Evolutionary conservation across 2,888 invertebrate genomes (phyloP).

Genomic region (Sclerodermus sp.): DNA sequence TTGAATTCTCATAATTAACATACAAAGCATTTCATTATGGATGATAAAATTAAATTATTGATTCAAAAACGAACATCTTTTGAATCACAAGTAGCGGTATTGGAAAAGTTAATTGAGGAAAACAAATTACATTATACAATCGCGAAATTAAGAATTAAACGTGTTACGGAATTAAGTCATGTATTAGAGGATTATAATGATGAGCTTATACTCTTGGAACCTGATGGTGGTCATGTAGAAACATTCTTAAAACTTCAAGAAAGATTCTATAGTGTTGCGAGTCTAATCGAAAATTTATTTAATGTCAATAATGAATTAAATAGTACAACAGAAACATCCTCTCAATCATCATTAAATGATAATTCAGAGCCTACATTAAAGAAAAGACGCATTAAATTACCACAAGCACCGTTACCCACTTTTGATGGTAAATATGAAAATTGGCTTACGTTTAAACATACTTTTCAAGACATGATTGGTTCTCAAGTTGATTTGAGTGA

Average conservation of each 20-base stretch:
- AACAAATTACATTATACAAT: not conserved
- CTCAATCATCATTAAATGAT: too few relatives aligned
- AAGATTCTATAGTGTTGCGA: not conserved
- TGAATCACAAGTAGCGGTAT: not conserved
- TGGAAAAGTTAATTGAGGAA: not conserved
- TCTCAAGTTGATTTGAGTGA: constrained; percentile 12
- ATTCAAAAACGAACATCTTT: constrained; percentile 2
- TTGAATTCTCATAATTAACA: too few relatives aligned
- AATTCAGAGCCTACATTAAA: not conserved
- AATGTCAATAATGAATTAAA: not conserved
- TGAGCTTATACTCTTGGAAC: not conserved
- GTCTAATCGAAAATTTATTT: not conserved
- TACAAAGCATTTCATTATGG: too few relatives aligned
- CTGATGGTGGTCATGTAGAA: not conserved
- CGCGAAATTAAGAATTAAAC: not conserved
- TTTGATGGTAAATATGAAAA: constrained; percentile 18
- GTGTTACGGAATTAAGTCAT: not conserved
- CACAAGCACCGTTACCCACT: constrained; percentile 9
- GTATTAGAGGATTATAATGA: not conserved
- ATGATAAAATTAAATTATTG: not conserved
- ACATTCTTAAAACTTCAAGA: not conserved
- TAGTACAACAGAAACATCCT: not conserved
- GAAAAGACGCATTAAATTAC: constrained; percentile 13
- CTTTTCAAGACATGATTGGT: constrained; percentile 16
- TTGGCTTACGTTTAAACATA: constrained; percentile 25